These are phyloP conservation scores for Arenicola marina DNA, from an alignment of 2,888 invertebrate species.

Conservation along the genomic window DNA sequence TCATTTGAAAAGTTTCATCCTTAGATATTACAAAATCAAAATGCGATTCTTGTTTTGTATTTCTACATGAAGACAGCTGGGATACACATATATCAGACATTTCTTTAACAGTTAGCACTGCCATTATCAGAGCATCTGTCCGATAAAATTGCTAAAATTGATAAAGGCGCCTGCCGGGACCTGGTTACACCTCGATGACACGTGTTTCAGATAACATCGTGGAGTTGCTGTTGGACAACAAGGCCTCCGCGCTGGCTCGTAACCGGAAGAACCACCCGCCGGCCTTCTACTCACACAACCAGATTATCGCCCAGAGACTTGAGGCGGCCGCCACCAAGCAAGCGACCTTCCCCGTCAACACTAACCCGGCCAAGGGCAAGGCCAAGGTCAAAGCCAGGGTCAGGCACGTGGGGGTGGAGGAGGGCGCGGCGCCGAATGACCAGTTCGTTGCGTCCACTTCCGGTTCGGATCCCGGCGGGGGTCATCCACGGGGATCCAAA, in stretches of 20 bases:
- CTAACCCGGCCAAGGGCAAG: not conserved
- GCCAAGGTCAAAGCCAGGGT: not conserved
- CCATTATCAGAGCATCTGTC: too few relatives aligned
- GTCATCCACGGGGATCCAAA: too few relatives aligned
- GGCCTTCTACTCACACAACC: conserved; percentile 47
- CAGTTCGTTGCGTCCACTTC: too few relatives aligned
- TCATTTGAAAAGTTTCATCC: too few relatives aligned
- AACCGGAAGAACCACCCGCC: conserved; percentile 53
- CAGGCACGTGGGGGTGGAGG: not conserved
- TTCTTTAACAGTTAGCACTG: not conserved
- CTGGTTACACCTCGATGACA: not conserved
- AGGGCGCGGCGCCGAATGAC: not conserved
- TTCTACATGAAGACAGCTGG: not conserved
- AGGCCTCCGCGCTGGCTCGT: conserved; percentile 43
- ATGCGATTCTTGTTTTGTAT: not conserved
- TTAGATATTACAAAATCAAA: too few relatives aligned
- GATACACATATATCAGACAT: not conserved
- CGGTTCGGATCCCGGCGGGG: too few relatives aligned
- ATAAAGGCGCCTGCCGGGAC: too few relatives aligned
- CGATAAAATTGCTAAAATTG: not conserved
- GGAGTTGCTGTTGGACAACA: conserved; percentile 50
- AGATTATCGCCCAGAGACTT: conserved; percentile 25
- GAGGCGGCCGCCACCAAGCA: not conserved
- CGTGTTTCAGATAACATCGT: conserved; percentile 15
- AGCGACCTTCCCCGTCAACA: not conserved